A percentile compares a stretch with the other conserved stretches of the same genome.
phyloP scores from a whole-genome alignment of 2,797 vertebrate species.

The Chelon auratus region DNA sequence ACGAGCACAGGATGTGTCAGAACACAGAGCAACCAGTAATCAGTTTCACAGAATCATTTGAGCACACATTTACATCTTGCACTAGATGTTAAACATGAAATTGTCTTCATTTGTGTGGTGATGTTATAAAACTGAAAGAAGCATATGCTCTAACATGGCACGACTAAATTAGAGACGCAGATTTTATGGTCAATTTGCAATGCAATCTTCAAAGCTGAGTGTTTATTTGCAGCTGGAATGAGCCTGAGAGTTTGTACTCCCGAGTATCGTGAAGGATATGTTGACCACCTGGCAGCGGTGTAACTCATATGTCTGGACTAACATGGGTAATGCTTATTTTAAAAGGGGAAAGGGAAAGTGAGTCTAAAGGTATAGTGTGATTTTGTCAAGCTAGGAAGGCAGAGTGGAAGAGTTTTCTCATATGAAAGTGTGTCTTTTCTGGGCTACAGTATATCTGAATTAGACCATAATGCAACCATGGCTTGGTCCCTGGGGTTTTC shows the following conservation, averaged over 20 bases:
- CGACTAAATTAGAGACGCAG: constrained; percentile 65
- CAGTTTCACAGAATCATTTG: constrained; percentile 77
- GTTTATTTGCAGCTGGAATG: constrained; percentile 62
- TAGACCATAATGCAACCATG: constrained; percentile 74
- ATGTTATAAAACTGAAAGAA: constrained; percentile 73
- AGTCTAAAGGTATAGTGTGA: constrained; percentile 45
- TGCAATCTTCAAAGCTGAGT: constrained; percentile 59
- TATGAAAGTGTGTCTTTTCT: constrained; percentile 61
- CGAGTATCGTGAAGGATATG: constrained; percentile 35
- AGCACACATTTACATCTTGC: constrained; percentile 76
- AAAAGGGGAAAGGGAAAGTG: constrained; percentile 30
- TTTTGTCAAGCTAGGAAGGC: constrained; percentile 46
- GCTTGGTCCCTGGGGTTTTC: constrained; percentile 74
- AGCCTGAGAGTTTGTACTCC: constrained; percentile 51
- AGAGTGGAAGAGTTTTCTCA: constrained; percentile 53
- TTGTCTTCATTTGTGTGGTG: constrained; percentile 80
- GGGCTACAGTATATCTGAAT: constrained; percentile 68
- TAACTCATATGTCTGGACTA: constrained; percentile 13
- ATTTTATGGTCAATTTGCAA: constrained; percentile 76
- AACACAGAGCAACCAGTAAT: constrained; percentile 79
- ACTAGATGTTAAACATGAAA: constrained; percentile 75
- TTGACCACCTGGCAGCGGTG: constrained; percentile 50
- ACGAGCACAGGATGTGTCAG: constrained; percentile 78
- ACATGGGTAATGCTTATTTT: constrained; percentile 44
- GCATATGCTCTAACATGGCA: constrained; percentile 52